Evolutionary conservation across 2,888 invertebrate species (phyloP).

Genomic region (Quadroppia sp.): DNA sequence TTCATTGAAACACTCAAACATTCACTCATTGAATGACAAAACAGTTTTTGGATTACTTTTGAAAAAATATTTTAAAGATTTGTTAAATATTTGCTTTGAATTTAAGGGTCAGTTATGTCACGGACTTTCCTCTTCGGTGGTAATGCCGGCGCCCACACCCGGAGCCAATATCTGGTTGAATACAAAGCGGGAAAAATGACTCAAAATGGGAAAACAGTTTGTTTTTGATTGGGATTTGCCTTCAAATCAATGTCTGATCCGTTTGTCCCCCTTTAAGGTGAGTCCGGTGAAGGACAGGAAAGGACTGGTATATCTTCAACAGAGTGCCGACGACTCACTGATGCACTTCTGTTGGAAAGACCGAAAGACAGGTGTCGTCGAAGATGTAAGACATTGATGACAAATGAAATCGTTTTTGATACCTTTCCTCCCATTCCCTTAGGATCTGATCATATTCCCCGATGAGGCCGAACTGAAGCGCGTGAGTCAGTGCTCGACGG

Average conservation of each 20-base stretch:
- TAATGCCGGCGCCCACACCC: constrained; percentile 68
- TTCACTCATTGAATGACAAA: too few species aligned
- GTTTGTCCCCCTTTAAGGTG: constrained; percentile 9
- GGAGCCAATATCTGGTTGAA: constrained; percentile 85
- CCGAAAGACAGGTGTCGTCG: constrained; percentile 81
- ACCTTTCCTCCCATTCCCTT: not conserved
- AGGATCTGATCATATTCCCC: constrained; percentile 43
- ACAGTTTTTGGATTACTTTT: too few species aligned
- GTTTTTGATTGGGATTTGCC: too few species aligned
- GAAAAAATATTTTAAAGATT: too few species aligned
- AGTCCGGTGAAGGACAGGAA: constrained; percentile 78
- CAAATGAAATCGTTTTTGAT: not conserved
- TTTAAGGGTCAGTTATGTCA: too few species aligned
- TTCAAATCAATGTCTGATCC: too few species aligned
- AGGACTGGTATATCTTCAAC: constrained; percentile 88
- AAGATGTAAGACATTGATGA: constrained; percentile 61
- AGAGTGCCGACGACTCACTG: constrained; percentile 83
- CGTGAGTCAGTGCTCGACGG: constrained; percentile 91
- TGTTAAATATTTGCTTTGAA: too few species aligned
- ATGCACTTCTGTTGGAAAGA: constrained; percentile 99
- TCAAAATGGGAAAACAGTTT: constrained; percentile 38
- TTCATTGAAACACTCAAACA: too few species aligned
- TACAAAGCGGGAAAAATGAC: constrained; percentile 94
- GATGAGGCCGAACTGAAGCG: constrained; percentile 96
- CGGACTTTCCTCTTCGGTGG: constrained; percentile 56